phyloP scores from a whole-genome alignment of 2,113 vertebrate species.

The Paramisgurnus dabryanus region DNA sequence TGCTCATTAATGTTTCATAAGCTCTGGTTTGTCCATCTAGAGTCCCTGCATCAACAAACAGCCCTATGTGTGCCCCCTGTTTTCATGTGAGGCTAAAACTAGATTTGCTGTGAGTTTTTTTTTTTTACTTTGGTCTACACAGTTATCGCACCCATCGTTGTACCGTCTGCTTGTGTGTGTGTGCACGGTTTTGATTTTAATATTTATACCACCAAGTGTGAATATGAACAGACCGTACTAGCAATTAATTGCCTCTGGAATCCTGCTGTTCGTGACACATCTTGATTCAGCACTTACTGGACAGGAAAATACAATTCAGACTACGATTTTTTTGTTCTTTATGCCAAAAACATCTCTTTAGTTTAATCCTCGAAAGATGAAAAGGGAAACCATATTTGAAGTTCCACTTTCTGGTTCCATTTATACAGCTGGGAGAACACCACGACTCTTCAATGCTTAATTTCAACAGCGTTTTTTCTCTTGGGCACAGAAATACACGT shows the following conservation, averaged over 20 bases:
- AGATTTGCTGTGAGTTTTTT: conserved; percentile 18
- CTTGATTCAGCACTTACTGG: conserved; percentile 14
- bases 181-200: conserved; percentile 12
- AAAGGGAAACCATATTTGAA: background rate
- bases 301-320: background rate
- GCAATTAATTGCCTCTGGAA: conserved; percentile 48
- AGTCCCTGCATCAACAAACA: conserved; percentile 3
- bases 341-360: too few relatives aligned
- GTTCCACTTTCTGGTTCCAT: conserved; percentile 4
- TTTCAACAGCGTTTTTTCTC: background rate
- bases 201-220: conserved; percentile 29
- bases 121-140: conserved; percentile 22
- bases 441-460: conserved; percentile 3
- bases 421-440: conserved; percentile 27
- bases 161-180: conserved; percentile 41
- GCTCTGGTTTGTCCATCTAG: conserved; percentile 17
- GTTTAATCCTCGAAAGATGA: too few relatives aligned
- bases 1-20: conserved; percentile 10
- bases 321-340: too few relatives aligned
- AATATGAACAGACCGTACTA: conserved; percentile 34
- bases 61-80: background rate
- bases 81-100: background rate
- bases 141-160: background rate
- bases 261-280: conserved; percentile 34
- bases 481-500: conserved; percentile 21